Evolutionary conservation across 2,113 vertebrate genomes (phyloP).

Genomic region (Bucco capensis): DNA sequence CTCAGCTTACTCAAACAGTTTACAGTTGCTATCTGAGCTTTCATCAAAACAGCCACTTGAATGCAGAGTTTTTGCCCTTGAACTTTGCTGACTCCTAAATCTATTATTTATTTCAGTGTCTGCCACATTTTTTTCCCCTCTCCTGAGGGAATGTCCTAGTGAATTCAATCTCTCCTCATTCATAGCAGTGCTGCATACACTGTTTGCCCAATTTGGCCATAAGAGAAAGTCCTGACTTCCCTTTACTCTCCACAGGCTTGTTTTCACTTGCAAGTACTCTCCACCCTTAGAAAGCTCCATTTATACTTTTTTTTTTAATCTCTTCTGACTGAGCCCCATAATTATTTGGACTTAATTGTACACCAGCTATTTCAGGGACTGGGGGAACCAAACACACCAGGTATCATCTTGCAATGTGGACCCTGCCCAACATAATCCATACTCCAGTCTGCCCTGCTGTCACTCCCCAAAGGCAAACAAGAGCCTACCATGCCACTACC

Average conservation of each 20-base stretch:
- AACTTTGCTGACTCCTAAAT: background rate
- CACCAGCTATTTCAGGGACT: background rate
- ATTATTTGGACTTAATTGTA: background rate
- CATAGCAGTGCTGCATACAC: background rate
- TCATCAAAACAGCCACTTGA: background rate
- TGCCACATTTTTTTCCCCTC: background rate
- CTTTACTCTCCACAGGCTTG: background rate
- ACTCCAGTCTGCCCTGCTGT: background rate
- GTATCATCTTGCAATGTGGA: background rate
- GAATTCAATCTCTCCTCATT: background rate
- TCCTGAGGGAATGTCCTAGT: background rate
- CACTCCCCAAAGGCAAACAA: background rate
- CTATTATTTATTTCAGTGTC: background rate
- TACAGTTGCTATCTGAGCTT: background rate
- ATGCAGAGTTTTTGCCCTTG: background rate
- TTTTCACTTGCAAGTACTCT: background rate
- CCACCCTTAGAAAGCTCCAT: background rate
- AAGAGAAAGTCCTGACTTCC: background rate
- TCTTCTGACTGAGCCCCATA: background rate
- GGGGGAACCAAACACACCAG: background rate
- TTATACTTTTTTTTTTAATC: background rate
- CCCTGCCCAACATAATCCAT: background rate
- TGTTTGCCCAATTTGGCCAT: background rate
- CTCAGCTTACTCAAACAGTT: background rate
- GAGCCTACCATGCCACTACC: background rate